Evolutionary conservation across 2,113 vertebrate genomes (phyloP).

Genomic region (Eurypyga helias): DNA sequence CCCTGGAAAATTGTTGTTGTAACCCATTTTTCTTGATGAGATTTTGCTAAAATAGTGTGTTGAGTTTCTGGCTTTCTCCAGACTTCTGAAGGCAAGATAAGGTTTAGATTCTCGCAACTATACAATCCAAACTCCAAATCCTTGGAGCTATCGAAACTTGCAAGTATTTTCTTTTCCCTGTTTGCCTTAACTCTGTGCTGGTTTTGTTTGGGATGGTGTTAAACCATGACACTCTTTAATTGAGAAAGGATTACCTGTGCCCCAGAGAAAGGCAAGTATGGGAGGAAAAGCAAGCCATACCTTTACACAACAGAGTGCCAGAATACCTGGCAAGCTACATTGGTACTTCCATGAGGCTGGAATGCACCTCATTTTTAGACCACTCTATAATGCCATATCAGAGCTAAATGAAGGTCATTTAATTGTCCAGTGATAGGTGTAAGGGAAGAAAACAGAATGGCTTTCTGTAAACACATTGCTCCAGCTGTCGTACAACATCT

Average conservation of each 20-base stretch:
- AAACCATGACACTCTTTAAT: not conserved
- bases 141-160: not conserved
- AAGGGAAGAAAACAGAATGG: rapidly evolving
- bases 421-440: not conserved
- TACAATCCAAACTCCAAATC: not conserved
- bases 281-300: not conserved
- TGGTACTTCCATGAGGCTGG: not conserved
- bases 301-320: not conserved
- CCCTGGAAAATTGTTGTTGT: not conserved
- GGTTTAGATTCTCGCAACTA: not conserved
- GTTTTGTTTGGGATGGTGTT: no score
- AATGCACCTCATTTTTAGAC: not conserved
- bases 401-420: not conserved
- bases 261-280: not conserved
- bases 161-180: not conserved
- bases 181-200: not conserved
- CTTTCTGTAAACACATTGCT: not conserved
- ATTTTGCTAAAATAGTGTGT: not conserved
- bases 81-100: not conserved
- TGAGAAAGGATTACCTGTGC: not conserved
- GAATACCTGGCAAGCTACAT: not conserved
- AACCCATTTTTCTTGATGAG: not conserved
- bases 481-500: not conserved
- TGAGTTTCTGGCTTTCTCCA: not conserved
- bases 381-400: rapidly evolving